Percentiles rank a stretch among this genome's conserved stretches.
Evolutionary conservation across 2,888 invertebrate species (phyloP).

Genomic region (Luperina testacea): DNA sequence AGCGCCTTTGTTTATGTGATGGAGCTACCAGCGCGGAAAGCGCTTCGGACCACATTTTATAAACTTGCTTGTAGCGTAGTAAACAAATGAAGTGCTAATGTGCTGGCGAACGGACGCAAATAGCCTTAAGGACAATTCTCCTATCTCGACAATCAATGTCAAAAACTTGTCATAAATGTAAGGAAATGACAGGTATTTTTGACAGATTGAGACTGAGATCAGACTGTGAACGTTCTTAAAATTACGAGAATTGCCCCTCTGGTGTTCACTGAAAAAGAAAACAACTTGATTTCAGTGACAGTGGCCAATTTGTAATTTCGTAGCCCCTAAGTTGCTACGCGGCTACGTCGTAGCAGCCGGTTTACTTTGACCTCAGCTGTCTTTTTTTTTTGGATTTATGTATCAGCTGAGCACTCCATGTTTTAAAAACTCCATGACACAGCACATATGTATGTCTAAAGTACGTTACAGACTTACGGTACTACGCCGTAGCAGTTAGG

Average conservation of each 20-base stretch:
- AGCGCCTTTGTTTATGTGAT: slow-evolving; percentile 82
- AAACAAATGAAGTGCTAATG: slow-evolving; percentile 32
- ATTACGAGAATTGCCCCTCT: too few relatives aligned
- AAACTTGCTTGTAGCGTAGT: slow-evolving; percentile 6
- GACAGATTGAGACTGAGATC: too few relatives aligned
- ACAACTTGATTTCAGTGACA: slow-evolving; percentile 5
- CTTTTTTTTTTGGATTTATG: neutral
- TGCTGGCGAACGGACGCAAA: neutral
- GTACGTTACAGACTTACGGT: neutral
- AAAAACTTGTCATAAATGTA: too few relatives aligned
- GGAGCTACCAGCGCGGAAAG: slow-evolving; percentile 77
- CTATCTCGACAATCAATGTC: too few relatives aligned
- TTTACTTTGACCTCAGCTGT: neutral
- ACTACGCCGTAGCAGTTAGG: slow-evolving; percentile 8
- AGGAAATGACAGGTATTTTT: too few relatives aligned
- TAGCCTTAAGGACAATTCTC: neutral
- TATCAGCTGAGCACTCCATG: neutral
- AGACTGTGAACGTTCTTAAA: too few relatives aligned
- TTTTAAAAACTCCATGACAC: slow-evolving; percentile 8
- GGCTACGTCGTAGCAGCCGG: slow-evolving; percentile 37
- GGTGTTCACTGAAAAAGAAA: neutral
- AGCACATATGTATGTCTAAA: neutral
- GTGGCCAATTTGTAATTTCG: slow-evolving; percentile 3
- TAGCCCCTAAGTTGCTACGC: slow-evolving; percentile 33
- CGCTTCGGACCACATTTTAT: slow-evolving; percentile 56